These are phyloP conservation scores for Falco punctatus DNA, from an alignment of 2,113 vertebrate genomes.

Conservation along the genomic window DNA sequence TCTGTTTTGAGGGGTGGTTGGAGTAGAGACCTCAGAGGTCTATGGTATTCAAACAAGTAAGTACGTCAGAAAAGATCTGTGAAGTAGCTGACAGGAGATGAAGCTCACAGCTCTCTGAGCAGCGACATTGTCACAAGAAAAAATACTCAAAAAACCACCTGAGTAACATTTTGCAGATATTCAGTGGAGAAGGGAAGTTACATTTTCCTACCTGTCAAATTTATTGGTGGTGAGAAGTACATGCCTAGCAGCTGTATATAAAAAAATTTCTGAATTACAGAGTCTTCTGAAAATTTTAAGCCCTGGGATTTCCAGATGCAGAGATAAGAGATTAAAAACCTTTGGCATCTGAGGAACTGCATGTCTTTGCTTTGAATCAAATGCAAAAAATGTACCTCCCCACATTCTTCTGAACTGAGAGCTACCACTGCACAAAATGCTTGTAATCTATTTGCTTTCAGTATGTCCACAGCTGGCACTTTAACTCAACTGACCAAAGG, in stretches of 20 bases:
- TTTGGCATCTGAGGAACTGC: background rate
- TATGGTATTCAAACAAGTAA: background rate
- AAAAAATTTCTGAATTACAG: background rate
- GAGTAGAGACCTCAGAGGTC: background rate
- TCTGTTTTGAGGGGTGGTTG: background rate
- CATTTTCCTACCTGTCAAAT: background rate
- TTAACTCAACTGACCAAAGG: background rate
- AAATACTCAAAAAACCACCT: background rate
- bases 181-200: background rate
- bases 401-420: background rate
- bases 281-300: background rate
- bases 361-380: background rate
- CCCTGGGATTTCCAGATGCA: background rate
- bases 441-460: background rate
- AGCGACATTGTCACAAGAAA: background rate
- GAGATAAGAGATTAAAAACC: background rate
- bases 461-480: background rate
- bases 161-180: background rate
- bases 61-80: background rate
- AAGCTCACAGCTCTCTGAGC: background rate
- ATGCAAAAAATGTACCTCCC: background rate
- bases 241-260: background rate
- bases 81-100: background rate
- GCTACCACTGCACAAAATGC: background rate
- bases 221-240: background rate